Percentiles rank a stretch among this genome's conserved stretches.
Evolutionary conservation across 2,113 vertebrate genomes (phyloP).

Genomic region (Bungarus multicinctus): DNA sequence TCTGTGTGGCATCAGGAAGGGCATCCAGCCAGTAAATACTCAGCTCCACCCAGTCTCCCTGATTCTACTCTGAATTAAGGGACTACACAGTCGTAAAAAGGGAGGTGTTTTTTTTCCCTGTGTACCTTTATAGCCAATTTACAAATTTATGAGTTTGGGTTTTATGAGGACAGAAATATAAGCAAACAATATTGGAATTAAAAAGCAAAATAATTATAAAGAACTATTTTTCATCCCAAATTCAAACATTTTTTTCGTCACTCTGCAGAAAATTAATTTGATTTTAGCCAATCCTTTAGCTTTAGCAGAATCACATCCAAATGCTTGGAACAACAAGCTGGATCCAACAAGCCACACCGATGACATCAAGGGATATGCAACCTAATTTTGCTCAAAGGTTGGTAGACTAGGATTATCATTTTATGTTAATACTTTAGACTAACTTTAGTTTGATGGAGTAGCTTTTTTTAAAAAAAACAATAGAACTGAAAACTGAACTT

Average conservation of each 20-base stretch:
- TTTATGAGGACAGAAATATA: not conserved
- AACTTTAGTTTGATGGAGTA: not conserved
- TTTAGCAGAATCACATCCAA: not conserved
- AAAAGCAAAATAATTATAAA: not conserved
- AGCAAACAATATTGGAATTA: not conserved
- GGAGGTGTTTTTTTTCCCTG: not conserved
- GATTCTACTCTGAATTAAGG: not conserved
- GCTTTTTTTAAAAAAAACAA: not conserved
- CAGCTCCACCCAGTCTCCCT: not conserved
- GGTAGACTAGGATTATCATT: not conserved
- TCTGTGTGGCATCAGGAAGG: not conserved
- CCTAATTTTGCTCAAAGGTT: not conserved
- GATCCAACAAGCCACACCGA: not conserved
- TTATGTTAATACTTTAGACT: not conserved
- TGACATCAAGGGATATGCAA: not conserved
- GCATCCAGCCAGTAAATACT: not conserved
- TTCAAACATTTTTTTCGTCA: not conserved
- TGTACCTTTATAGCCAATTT: conserved; percentile 3
- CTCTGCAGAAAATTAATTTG: not conserved
- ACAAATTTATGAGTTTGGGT: not conserved
- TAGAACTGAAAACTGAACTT: not conserved
- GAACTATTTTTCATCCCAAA: not conserved
- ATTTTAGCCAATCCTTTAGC: not conserved
- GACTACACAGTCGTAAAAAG: not conserved
- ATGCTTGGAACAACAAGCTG: not conserved